Evolutionary conservation across 2,888 invertebrate genomes (phyloP).

Genomic region (Ormyrus nitidulus): DNA sequence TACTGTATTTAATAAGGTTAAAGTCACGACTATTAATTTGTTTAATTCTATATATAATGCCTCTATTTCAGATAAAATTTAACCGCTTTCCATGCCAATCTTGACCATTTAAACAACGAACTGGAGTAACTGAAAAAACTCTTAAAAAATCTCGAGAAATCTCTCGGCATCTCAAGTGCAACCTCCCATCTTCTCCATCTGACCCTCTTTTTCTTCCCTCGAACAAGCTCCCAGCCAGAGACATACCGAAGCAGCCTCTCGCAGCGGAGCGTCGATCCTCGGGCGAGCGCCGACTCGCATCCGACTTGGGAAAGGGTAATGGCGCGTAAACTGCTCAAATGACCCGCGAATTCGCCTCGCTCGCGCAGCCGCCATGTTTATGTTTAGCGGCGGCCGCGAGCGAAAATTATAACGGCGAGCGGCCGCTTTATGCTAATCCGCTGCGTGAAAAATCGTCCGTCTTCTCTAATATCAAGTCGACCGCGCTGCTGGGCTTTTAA

Average conservation of each 20-base stretch:
- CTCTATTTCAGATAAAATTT: no score
- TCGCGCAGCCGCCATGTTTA: constrained; percentile 65
- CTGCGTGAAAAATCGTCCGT: not conserved
- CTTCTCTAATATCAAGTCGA: not conserved
- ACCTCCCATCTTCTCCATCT: not conserved
- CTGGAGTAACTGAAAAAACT: no score
- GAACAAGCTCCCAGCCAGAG: not conserved
- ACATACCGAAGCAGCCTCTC: not conserved
- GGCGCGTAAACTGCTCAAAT: constrained; percentile 74
- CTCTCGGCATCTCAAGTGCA: no score
- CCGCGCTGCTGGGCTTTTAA: not conserved
- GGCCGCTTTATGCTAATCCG: constrained; percentile 44
- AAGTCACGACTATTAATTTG: no score
- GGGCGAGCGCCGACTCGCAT: constrained; percentile 12
- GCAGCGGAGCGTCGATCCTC: constrained; percentile 4
- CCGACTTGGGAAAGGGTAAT: constrained; percentile 72
- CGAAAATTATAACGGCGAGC: constrained; percentile 54
- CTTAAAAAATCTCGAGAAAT: no score
- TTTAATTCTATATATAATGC: no score
- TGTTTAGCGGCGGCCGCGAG: constrained; percentile 66
- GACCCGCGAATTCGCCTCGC: constrained; percentile 72
- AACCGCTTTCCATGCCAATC: no score
- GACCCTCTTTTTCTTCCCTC: not conserved
- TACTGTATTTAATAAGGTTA: no score
- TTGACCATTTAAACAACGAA: no score